These are phyloP conservation scores for Coranthus polyacanthus DNA, from an alignment of 2,797 vertebrate species.

Conservation along the genomic window DNA sequence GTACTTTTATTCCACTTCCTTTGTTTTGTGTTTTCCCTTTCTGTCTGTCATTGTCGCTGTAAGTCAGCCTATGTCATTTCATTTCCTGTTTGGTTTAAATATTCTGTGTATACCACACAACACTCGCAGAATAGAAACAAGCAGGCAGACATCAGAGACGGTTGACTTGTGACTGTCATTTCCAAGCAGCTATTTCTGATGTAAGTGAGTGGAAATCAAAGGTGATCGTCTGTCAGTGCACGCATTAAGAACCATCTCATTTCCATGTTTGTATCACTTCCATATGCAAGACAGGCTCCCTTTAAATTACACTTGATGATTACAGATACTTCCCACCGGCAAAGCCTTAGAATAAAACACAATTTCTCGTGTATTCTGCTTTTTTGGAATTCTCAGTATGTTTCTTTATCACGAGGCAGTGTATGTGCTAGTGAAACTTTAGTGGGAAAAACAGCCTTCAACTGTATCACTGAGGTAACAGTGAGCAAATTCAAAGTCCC, in stretches of 20 bases:
- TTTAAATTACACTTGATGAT: conserved; percentile 78
- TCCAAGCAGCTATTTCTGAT: conserved; percentile 74
- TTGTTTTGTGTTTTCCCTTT: conserved; percentile 32
- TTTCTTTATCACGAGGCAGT: conserved; percentile 28
- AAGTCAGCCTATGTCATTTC: conserved; percentile 32
- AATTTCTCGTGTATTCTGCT: conserved; percentile 36
- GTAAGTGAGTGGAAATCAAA: conserved; percentile 78
- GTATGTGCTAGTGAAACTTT: too few relatives aligned
- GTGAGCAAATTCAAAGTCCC: neutral
- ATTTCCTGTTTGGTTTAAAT: conserved; percentile 26
- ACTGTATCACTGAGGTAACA: conserved; percentile 6
- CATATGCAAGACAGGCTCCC: conserved; percentile 65
- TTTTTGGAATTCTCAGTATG: conserved; percentile 33
- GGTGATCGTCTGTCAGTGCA: conserved; percentile 76
- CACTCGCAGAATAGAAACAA: conserved; percentile 10
- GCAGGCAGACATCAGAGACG: conserved; percentile 58
- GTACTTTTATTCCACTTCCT: conserved; percentile 37
- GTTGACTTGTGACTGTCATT: conserved; percentile 75
- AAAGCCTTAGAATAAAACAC: conserved; percentile 43
- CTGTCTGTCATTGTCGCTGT: conserved; percentile 33
- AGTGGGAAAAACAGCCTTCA: conserved; percentile 21
- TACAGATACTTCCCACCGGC: conserved; percentile 48
- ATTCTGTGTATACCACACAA: conserved; percentile 6
- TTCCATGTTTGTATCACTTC: conserved; percentile 72
- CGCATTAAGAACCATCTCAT: conserved; percentile 71